These are phyloP conservation scores for Epinotia ramella DNA, from an alignment of 2,888 invertebrate species.

Conservation along the genomic window DNA sequence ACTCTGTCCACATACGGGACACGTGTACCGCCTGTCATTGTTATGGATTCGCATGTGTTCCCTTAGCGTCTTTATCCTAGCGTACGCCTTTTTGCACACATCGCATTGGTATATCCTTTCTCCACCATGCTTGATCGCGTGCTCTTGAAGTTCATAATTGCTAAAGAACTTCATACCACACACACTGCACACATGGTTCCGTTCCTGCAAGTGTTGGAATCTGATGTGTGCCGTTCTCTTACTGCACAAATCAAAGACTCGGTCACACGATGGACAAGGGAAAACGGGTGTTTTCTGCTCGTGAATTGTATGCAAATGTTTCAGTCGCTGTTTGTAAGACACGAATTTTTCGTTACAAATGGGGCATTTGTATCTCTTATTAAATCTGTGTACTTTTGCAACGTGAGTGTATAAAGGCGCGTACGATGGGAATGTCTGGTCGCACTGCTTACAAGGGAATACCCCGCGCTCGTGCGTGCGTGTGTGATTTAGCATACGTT, in stretches of 20 bases:
- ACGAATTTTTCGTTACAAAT: constrained; percentile 79
- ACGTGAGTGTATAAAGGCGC: constrained; percentile 72
- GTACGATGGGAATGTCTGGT: constrained; percentile 68
- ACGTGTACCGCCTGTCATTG: constrained; percentile 75
- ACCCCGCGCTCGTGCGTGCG: constrained; percentile 72
- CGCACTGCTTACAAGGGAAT: constrained; percentile 75
- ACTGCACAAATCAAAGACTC: constrained; percentile 77
- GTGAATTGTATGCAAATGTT: constrained; percentile 72
- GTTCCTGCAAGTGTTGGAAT: constrained; percentile 76
- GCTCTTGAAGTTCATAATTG: constrained; percentile 83
- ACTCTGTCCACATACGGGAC: constrained; percentile 74
- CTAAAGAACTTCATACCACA: constrained; percentile 84
- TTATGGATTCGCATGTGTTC: constrained; percentile 81
- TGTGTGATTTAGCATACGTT: constrained; percentile 75
- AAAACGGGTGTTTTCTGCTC: constrained; percentile 75
- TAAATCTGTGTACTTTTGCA: constrained; percentile 71
- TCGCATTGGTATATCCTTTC: constrained; percentile 83
- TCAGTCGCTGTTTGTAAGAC: constrained; percentile 75
- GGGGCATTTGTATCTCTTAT: constrained; percentile 79
- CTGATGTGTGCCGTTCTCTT: constrained; percentile 74
- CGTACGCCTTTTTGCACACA: constrained; percentile 81
- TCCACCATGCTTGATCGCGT: constrained; percentile 83
- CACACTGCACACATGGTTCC: constrained; percentile 78
- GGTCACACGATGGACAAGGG: constrained; percentile 75
- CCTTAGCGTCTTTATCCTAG: constrained; percentile 74